Conservation (phyloP, 2,797 vertebrate genomes). For the Pangasius sanitwongsei region DNA sequence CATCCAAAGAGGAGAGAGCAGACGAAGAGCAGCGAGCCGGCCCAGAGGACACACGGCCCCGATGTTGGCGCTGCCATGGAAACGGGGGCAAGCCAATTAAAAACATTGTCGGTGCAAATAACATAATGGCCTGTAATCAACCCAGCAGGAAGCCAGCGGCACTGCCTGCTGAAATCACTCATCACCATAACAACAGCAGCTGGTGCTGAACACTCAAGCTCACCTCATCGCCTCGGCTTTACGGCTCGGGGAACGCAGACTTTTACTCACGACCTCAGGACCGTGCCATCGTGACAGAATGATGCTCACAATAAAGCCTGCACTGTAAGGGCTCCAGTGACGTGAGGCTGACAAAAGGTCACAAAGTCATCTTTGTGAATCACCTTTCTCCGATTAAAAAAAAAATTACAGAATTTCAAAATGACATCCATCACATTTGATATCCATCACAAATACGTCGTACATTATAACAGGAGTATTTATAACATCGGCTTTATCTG, state of each 20-base stretch:
- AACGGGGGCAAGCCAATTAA: constrained; percentile 64
- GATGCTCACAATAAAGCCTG: background rate
- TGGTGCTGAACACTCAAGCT: constrained; percentile 52
- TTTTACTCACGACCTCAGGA: constrained; percentile 22
- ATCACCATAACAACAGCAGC: constrained; percentile 68
- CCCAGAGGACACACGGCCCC: constrained; percentile 32
- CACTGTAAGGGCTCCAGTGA: constrained; percentile 4
- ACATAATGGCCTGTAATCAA: constrained; percentile 69
- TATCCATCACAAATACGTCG: background rate
- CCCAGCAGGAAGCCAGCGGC: constrained; percentile 60
- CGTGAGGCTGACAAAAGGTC: background rate
- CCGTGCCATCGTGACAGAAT: background rate
- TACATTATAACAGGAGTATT: background rate
- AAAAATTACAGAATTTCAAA: background rate
- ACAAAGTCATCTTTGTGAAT: background rate
- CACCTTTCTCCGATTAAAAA: background rate
- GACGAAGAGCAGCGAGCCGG: constrained; percentile 19
- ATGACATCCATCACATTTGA: background rate
- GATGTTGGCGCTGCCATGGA: constrained; percentile 48
- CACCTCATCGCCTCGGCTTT: constrained; percentile 49
- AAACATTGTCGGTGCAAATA: constrained; percentile 64
- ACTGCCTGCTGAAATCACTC: constrained; percentile 58
- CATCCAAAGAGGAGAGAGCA: constrained; percentile 9
- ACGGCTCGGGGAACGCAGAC: constrained; percentile 3
- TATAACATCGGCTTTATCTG: background rate